phyloP scores from a whole-genome alignment of 2,113 vertebrate genomes.

The Lethenteron reissneri region DNA sequence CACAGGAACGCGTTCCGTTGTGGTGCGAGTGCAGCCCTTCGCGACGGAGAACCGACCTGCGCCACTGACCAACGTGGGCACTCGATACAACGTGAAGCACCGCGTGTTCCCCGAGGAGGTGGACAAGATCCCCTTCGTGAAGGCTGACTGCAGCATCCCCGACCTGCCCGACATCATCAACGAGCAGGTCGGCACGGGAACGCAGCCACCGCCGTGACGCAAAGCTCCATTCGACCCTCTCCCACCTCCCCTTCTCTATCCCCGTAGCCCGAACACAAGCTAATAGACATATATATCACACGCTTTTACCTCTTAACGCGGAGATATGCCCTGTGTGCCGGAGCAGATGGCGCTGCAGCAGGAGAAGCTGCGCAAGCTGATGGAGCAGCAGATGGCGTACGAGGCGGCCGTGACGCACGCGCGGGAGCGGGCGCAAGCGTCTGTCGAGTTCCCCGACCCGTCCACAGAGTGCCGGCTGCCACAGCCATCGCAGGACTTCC shows the following conservation, averaged over 20 bases:
- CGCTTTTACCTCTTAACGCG: too few relatives aligned
- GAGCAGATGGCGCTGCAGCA: conserved; percentile 56
- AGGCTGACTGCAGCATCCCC: conserved; percentile 81
- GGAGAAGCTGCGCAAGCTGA: conserved; percentile 51
- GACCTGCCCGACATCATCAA: conserved; percentile 83
- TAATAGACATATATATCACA: too few relatives aligned
- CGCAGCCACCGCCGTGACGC: too few relatives aligned
- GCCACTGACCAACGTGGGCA: conserved; percentile 55
- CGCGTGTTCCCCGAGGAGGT: conserved; percentile 84
- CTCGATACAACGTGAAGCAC: conserved; percentile 66
- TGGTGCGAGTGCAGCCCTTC: conserved; percentile 38
- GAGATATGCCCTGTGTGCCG: too few relatives aligned
- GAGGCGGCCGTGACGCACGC: conserved; percentile 47
- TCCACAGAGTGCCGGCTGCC: conserved; percentile 64
- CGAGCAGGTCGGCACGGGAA: conserved; percentile 40
- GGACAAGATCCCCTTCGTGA: conserved; percentile 85
- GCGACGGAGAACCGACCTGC: conserved; percentile 53
- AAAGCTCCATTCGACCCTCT: too few relatives aligned
- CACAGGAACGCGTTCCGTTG: too few relatives aligned
- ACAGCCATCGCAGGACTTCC: conserved; percentile 64
- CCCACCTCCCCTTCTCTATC: too few relatives aligned
- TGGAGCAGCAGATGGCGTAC: conserved; percentile 65
- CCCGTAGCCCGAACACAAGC: too few relatives aligned
- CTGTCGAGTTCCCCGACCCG: conserved; percentile 55
- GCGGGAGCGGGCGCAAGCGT: conserved; percentile 45